Evolutionary conservation across 2,797 vertebrate genomes (phyloP), one percentile per base, ranked within the genome.

Genomic region (Urocyon cinereoargenteus): DNA sequence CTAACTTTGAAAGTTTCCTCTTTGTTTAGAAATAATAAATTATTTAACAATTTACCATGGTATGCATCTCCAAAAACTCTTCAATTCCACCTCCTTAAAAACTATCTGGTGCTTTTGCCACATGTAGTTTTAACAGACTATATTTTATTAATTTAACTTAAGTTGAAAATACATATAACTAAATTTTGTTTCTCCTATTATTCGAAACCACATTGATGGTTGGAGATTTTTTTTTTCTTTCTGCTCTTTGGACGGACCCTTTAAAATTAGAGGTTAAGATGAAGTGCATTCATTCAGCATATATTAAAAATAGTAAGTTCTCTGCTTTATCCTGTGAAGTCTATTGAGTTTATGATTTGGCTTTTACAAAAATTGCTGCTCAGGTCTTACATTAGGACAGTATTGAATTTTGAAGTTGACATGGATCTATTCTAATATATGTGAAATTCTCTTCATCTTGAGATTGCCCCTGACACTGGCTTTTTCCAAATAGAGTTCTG

Each of bases 311-410:
- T 90, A 81, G 89, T 81, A 57, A 79, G 49, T 91, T 94, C 73
- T 96, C 26, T 66, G 1, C 62, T 96, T 92, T 93, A 68, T 90
- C 70, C 51, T 87, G 13, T 95, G 75, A 96, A 94, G 49, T 83
- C 64, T 34, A 10, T 79, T 51, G 83, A 34, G 78, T 96, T 95
- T 97, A 26, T 97, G 79, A 92, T 95, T 94, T 28, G 82, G 55
- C 62, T 94, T 96, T 95, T 96, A 95, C 18, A 95, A 96, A 96
- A 89, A 64, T 61, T 91, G 4, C 66, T 92, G n/a, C 61, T 86
- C 70, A 72, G 22, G 6, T 90, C 24, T 79, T 70, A 0, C 18
- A 3, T 94, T 86, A 75, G 28, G 16, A 75, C 26, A 87, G 34
- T 77, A n/a, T 82, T 86, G 83, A 55, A 95, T 96, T 95, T 91